These are phyloP conservation scores for Caenorhabditis angaria DNA, from an alignment of 2,888 invertebrate species.

Conservation along the genomic window DNA sequence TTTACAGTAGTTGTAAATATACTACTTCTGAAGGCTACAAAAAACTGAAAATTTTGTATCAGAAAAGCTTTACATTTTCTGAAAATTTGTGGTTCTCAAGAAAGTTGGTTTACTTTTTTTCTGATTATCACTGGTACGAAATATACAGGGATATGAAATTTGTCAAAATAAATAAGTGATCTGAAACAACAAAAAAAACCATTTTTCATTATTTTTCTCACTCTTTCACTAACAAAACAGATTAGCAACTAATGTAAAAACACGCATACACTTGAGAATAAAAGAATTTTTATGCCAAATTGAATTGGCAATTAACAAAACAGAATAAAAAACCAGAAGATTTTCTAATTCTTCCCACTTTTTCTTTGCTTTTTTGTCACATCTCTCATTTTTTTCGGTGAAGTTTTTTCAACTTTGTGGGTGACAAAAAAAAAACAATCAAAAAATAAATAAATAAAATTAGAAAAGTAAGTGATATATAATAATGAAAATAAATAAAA, in stretches of 20 bases:
- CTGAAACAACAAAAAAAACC: background rate
- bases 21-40: no score
- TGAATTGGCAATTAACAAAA: slow-evolving; percentile 43
- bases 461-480: no score
- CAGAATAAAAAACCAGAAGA: slow-evolving; percentile 25
- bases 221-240: background rate
- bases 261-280: slow-evolving; percentile 36
- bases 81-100: no score
- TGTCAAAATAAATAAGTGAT: slow-evolving; percentile 7
- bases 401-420: background rate
- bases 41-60: no score
- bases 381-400: slow-evolving; percentile 1
- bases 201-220: background rate
- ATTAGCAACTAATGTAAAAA: slow-evolving; percentile 7
- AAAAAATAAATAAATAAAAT: background rate
- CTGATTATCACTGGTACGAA: no score
- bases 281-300: slow-evolving; percentile 41
- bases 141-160: no score
- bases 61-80: no score
- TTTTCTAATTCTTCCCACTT: background rate
- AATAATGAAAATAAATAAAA: no score
- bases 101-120: no score
- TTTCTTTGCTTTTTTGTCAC: slow-evolving; percentile 1
- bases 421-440: background rate
- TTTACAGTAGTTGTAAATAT: no score